Evolutionary conservation across 2,888 invertebrate species (phyloP).

Genomic region (Camptogramma bilineatum): DNA sequence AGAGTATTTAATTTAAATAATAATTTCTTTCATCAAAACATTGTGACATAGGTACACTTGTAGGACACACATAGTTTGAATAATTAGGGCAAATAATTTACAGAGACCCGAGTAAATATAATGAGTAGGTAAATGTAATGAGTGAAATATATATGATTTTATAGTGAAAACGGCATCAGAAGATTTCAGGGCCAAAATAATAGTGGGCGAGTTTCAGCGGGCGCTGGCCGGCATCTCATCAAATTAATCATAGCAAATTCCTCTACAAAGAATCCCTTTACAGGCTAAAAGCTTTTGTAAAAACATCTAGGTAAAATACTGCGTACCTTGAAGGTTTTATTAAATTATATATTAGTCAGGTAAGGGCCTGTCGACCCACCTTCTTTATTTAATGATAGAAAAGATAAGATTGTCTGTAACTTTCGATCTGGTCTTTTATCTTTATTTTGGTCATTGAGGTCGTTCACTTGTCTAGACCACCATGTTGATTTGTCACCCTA

Average conservation of each 20-base stretch:
- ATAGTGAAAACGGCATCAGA: neutral
- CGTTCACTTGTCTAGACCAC: neutral
- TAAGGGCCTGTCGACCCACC: conserved; percentile 4
- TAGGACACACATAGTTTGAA: no score
- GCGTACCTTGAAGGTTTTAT: conserved; percentile 13
- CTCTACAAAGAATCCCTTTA: conserved; percentile 7
- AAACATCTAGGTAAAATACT: conserved; percentile 19
- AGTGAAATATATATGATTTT: no score
- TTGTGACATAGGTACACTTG: no score
- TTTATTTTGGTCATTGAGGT: neutral
- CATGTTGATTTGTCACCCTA: no score
- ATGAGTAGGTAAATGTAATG: no score
- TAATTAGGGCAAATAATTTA: no score
- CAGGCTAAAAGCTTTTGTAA: conserved; percentile 23
- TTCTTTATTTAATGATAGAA: conserved; percentile 5
- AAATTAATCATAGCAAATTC: conserved; percentile 24
- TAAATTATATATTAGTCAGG: conserved; percentile 19
- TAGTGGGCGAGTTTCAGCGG: neutral
- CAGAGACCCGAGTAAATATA: no score
- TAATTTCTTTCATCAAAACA: no score
- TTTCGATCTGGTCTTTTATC: neutral
- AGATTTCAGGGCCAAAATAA: conserved; percentile 3
- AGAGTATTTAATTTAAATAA: no score
- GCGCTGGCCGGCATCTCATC: conserved; percentile 3
- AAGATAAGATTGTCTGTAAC: neutral